Base-by-base conservation (phyloP, 2,113 vertebrate species). In the Lepidothrix coronata region DNA sequence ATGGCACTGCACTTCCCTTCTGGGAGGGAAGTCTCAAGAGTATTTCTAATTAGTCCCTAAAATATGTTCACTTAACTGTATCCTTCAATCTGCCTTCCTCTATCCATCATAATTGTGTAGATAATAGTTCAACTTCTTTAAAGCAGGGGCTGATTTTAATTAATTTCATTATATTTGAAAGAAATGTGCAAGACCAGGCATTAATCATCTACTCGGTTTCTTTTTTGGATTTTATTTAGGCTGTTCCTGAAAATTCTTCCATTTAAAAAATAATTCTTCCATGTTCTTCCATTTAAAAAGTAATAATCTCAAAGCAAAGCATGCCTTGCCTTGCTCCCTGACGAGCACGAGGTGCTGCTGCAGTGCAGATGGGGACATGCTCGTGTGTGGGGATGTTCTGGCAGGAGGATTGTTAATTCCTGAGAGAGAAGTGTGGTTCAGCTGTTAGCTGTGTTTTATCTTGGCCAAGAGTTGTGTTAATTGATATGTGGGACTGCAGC, bases 321-420 rank as follows among this genome's bases (percentile, higher is more conserved):
- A 17, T 35, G 7, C 17, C 11, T 85, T 66, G 37, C 30, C 8
- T 54, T 78, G 18, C 43, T 49, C 7, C 25, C 33, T 57, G 54
- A 7, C 25, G 11, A 6, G 33, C 41, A 19, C 24, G 21, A 55
- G 16, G 15, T 43, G 11, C 58, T 58, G 31, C 58, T 65, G 37
- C 48, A 33, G 37, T 12, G 83, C 57, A 24, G 1, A 1, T 39
- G 75, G n/a, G 51, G 48, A 57, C 17, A 25, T 33, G 37, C 11
- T 1, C 39, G 16, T 27, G 19, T 0, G 0, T 71, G 68, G 30
- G 20, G 33, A 12, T 20, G 0, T 71, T 74, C 13, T 86, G 39
- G 52, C 59, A 65, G 46, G 59, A 9, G 25, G 24, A 15, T 57
- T 35, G 14, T 66, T 77, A 27, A 63, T 27, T 89, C 31, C 51